These are phyloP conservation scores for Synchiropus splendidus DNA, from an alignment of 2,113 vertebrate species.

Conservation along the genomic window DNA sequence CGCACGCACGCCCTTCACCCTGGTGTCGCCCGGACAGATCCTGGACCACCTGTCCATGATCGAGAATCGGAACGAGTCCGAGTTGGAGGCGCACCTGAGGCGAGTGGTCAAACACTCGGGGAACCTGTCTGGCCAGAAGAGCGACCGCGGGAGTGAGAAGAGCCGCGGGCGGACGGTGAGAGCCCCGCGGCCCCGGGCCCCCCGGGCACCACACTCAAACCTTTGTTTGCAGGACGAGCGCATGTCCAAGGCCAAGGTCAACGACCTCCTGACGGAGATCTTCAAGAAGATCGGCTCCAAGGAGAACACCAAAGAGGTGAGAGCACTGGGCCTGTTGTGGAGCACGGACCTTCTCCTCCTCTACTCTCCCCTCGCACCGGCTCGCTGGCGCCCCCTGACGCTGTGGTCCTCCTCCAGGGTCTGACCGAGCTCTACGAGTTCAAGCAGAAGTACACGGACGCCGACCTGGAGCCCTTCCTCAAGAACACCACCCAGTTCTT, in stretches of 20 bases:
- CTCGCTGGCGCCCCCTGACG: not conserved
- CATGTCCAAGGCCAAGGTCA: conserved; percentile 90
- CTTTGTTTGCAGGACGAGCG: conserved; percentile 82
- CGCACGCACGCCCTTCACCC: not conserved
- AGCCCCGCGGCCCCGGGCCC: too few species aligned
- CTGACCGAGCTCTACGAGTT: conserved; percentile 95
- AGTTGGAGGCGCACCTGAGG: conserved; percentile 86
- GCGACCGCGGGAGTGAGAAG: conserved; percentile 87
- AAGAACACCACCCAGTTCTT: conserved; percentile 96
- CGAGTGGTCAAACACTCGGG: conserved; percentile 83
- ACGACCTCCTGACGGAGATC: conserved; percentile 93
- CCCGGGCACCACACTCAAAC: too few species aligned
- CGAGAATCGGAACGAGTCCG: conserved; percentile 93
- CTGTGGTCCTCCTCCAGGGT: conserved; percentile 68
- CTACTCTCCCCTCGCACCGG: too few species aligned
- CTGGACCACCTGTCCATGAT: conserved; percentile 96
- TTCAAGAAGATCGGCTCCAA: conserved; percentile 99
- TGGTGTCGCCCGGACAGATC: conserved; percentile 63
- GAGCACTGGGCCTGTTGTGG: too few species aligned
- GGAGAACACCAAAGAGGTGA: conserved; percentile 94
- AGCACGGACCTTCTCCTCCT: too few species aligned
- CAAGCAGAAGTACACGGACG: conserved; percentile 94
- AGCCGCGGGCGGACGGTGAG: conserved; percentile 74
- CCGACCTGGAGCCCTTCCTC: conserved; percentile 92
- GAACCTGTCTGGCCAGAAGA: conserved; percentile 76